Percentiles rank a stretch among this genome's conserved stretches.
Conservation (phyloP, 1,140 invertebrate genomes). For the Aethina tumida region DNA sequence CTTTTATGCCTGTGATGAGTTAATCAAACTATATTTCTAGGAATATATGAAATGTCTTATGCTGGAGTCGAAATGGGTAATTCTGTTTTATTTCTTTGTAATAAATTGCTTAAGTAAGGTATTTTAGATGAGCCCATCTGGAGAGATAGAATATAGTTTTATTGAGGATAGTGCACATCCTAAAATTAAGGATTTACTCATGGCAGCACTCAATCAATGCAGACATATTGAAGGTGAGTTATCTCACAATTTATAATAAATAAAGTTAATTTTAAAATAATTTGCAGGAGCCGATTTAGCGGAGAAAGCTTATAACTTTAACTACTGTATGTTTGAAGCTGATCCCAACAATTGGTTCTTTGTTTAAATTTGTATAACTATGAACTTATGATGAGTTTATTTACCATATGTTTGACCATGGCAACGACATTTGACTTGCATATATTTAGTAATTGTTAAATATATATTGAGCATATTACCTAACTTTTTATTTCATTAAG, state of each 20-base stretch:
- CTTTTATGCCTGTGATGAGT: conserved; percentile 1
- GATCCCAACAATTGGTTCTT: too few relatives aligned
- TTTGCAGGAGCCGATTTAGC: conserved; percentile 18
- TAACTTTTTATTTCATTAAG: too few relatives aligned
- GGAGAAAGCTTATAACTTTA: conserved; percentile 25
- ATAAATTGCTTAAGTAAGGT: background rate
- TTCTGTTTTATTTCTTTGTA: conserved; percentile 7
- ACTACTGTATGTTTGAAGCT: conserved; percentile 16
- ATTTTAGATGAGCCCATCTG: conserved; percentile 20
- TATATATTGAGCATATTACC: too few relatives aligned
- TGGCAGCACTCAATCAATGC: conserved; percentile 22
- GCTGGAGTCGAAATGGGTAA: conserved; percentile 25
- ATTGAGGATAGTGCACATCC: conserved; percentile 17
- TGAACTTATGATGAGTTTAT: too few relatives aligned
- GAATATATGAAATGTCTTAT: conserved; percentile 27
- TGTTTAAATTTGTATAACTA: too few relatives aligned
- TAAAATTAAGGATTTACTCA: conserved; percentile 18
- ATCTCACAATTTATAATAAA: conserved; percentile 6
- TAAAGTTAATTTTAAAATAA: conserved; percentile 16
- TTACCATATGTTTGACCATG: too few relatives aligned
- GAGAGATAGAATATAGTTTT: conserved; percentile 21
- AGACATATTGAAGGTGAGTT: conserved; percentile 18
- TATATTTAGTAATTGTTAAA: too few relatives aligned
- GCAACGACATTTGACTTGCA: too few relatives aligned
- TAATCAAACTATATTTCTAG: conserved; percentile 14